Evolutionary conservation across 2,113 vertebrate genomes (phyloP).

Genomic region (Ramphastos sulfuratus): DNA sequence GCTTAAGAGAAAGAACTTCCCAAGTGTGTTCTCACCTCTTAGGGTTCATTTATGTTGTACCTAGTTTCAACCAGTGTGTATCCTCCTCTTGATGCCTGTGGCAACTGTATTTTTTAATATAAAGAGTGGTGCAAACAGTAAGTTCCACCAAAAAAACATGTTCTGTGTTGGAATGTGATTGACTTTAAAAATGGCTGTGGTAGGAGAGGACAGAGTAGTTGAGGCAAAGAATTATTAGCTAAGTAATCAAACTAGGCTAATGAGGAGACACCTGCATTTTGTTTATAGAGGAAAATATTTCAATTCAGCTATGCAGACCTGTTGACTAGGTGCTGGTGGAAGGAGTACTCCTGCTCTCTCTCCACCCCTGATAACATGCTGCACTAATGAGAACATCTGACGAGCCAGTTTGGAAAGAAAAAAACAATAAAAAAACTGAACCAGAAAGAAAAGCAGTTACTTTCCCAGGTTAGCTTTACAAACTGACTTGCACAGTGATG

Average conservation of each 20-base stretch:
- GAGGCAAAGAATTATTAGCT: background rate
- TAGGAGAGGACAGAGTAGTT: background rate
- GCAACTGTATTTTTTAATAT: background rate
- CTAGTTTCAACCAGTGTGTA: background rate
- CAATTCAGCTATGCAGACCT: background rate
- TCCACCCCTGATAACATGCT: background rate
- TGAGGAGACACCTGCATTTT: background rate
- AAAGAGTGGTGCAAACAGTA: background rate
- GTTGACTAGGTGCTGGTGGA: background rate
- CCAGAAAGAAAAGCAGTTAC: background rate
- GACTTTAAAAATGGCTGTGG: background rate
- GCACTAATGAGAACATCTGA: fast-evolving
- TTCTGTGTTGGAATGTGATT: background rate
- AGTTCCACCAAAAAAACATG: background rate
- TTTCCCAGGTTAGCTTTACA: background rate
- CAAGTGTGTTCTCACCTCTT: background rate
- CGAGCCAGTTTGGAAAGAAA: background rate
- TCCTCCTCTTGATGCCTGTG: background rate
- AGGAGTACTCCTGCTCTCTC: background rate
- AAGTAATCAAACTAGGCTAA: background rate
- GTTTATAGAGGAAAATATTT: background rate
- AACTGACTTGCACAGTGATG: background rate
- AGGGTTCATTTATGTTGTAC: background rate
- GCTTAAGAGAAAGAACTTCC: background rate
- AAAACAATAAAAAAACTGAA: background rate